Base-by-base conservation (phyloP, 53 echinoderm and acorn worm genomes). In the Temnopleurus reevesii region DNA sequence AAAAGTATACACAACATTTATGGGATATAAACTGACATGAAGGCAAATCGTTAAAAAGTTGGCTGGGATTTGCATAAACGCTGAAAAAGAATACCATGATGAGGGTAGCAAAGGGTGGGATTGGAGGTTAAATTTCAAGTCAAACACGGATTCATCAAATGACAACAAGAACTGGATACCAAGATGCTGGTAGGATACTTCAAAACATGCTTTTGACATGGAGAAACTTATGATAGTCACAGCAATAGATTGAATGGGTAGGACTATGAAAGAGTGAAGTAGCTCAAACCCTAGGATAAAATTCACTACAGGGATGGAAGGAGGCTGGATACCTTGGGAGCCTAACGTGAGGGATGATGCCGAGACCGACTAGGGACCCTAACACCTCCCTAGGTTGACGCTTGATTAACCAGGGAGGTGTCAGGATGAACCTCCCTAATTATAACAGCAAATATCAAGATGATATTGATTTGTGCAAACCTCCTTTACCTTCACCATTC, bases 11-110 rank as follows among this genome's bases (percentile, higher is more conserved):
- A 47, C 29, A 53, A 46, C 29, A 28, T 80, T 24, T 30, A 80
- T 47, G 80, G 29, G 38, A n/a, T 46, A 28, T 79, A 15, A 79
- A 49, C 2, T 27, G 38, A 71, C 71, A 71, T 71, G 31, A 1
- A 28, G 12, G 30, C 46, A 49, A 79, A 79, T 79, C 79, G 17
- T 51, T 65, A 12, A 49, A 79, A 79, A 26, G 36, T 71, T 12
- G 51, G 30, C n/a, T 3, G 5, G 8, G 29, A 83, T 83, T 83
- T 83, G 83, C 83, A 83, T 83, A 83, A 54, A 55, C 51, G 12
- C 17, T 55, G 83, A 33, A 83, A 55, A 34, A 34, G 35, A 38
- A 83, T 83, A 83, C 57, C 19, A 3, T 35, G 55, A 55, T 83
- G 83, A 83, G 83, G 83, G 83, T 56, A 83, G 18, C 6, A 28